Base-by-base conservation (phyloP, 2,888 invertebrate species). In the Barypeithes pellucidus region DNA sequence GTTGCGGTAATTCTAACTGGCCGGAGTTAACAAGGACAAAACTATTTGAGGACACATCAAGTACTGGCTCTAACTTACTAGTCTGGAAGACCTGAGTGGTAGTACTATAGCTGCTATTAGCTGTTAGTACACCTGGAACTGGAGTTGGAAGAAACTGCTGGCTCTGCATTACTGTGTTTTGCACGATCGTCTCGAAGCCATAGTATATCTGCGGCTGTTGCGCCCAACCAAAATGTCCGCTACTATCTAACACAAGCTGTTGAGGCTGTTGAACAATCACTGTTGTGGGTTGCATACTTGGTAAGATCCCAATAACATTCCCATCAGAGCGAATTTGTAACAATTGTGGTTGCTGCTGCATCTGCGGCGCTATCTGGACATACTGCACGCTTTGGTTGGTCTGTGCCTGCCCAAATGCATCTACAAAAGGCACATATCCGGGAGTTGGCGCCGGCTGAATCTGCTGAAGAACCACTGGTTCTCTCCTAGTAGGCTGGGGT, bases 151-250 rank as follows among this genome's bases (percentile, higher is more conserved):
- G 91, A 82, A 94, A 94, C 82, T 95, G 95, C 82, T 94, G 94
- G 20, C 94, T 94, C n/a, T 94, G 94, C 94, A 95, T 94, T 0
- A 95, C 94, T 3, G 95, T 95, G 81, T 95, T 95, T 84, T 94
- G 94, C 2, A 95, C 95, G 67, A 95, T 94, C 0, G 95, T 95
- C 86, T 95, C 95, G 76, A 95, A 87, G 0, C 94, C 94, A 80
- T 94, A 94, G 81, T 94, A 94, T 80, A 95, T 91, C 1, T 91
- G 88, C 11, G 80, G 76, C 3, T 91, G 88, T 63, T 78, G 80
- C 29, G 80, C 73, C 85, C 85, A 86, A 54, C 84, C 81, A 72
- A 86, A 79, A 5, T 85, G 83, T 20, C 86, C 86, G 67, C 84
- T 86, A 73, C 83, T 83, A 75, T 86, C 86, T 33, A 86, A 78